Base-by-base conservation (phyloP, 2,113 vertebrate species). In the Brachyistius frenatus region DNA sequence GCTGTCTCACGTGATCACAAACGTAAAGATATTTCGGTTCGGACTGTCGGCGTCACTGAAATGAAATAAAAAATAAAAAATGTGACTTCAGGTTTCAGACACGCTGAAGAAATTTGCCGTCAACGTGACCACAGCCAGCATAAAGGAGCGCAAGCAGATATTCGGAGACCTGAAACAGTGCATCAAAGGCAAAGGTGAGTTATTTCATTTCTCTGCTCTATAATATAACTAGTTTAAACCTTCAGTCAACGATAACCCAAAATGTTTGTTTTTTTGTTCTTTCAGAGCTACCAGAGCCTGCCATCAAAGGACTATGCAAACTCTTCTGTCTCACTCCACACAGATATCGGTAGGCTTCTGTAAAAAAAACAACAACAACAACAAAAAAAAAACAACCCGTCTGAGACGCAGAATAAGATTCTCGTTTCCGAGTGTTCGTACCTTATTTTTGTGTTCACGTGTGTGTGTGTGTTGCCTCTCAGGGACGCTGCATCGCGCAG, bases 241-340 rank as follows among this genome's bases (percentile, higher is more conserved):
- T 53, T 5, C 5, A 8, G 8, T 15, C 3, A 39, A 2, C 11
- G 3, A 37, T 73, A 39, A 23, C 23, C 23, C 23, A 23, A 23
- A 23, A 80, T 14, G 2, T 1, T 23, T 49, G 6, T 63, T 73
- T 9, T 1, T 85, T 0, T 35, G 39, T 60, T 69, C 55, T 58
- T 70, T 74, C 46, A 95, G 95, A 88, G 47, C 85, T 95, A 78
- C 98, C 98, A 15, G 98, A 99, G 87, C 95, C 94, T 46, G 96
- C 96, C 16, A 94, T 99, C 73, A 99, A 97, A 93, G 97, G 97
- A 50, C 93, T 99, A 44, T 99, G 98, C 93, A 99, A 96, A 74
- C 95, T 99, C 56, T 98, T 99, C 94, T 99, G 97, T 92, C 93
- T 99, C 80, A 98, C 98, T 5, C 93, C 98, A 76, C 96, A 99